Evolutionary conservation across 2,113 vertebrate species (phyloP).

Genomic region (Silurus meridionalis): DNA sequence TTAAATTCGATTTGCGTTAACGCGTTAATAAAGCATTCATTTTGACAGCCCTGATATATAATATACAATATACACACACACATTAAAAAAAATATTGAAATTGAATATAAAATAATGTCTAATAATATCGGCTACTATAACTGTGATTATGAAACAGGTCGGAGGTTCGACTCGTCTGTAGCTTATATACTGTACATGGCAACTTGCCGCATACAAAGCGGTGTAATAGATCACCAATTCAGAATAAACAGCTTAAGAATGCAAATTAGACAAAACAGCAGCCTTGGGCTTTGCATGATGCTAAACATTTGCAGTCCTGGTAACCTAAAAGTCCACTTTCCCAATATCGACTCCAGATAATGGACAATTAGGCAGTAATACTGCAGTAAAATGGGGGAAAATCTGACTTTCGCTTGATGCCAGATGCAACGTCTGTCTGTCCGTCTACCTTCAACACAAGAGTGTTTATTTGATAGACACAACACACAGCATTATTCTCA

Average conservation of each 20-base stretch:
- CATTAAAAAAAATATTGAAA: no score
- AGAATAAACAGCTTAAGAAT: constrained; percentile 2
- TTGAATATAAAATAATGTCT: no score
- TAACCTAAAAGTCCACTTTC: no score
- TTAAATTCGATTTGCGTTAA: no score
- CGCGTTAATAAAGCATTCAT: no score
- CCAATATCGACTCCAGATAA: background rate
- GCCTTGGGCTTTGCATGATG: background rate
- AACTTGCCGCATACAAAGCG: background rate
- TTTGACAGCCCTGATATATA: no score
- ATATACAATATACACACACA: no score
- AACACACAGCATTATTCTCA: background rate
- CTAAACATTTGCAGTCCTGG: background rate
- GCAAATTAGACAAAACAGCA: constrained; percentile 5
- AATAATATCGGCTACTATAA: no score
- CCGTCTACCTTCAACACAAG: background rate
- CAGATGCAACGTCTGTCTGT: background rate
- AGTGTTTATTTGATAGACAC: background rate
- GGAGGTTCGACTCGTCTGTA: background rate
- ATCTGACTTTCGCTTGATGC: background rate
- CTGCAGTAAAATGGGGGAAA: background rate
- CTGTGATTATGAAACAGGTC: no score
- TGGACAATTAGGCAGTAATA: background rate
- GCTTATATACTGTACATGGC: no score
- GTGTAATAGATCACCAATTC: background rate